Percentiles rank a stretch among this genome's conserved stretches.
Conservation (phyloP, 2,797 vertebrate genomes). For the Micromesistius poutassou region DNA sequence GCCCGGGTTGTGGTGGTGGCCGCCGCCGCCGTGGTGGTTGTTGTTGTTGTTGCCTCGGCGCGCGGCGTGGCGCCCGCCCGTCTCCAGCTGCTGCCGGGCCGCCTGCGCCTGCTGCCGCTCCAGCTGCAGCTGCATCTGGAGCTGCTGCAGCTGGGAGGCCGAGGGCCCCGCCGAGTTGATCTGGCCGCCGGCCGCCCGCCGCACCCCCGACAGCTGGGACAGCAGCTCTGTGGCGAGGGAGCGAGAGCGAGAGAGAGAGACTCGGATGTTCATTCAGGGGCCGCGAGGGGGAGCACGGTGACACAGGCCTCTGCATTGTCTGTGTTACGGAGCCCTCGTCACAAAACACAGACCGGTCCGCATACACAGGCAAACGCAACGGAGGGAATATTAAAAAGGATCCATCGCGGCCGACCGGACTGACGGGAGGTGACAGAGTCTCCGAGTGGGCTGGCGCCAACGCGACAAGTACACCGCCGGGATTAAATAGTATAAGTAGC, state of each 20-base stretch:
- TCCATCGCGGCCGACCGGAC: background rate
- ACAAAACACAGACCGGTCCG: background rate
- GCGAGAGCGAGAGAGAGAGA: no score
- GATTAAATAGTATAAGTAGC: background rate
- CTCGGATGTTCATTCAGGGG: no score
- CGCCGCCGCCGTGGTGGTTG: slow-evolving; percentile 8
- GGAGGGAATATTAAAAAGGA: background rate
- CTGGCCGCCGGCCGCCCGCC: slow-evolving; percentile 93
- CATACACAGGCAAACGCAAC: background rate
- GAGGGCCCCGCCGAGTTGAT: slow-evolving; percentile 96
- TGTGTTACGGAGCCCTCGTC: background rate
- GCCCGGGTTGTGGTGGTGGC: slow-evolving; percentile 73
- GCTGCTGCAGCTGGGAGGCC: slow-evolving; percentile 94
- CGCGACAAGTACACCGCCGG: background rate
- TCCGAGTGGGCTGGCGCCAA: background rate
- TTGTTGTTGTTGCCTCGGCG: slow-evolving; percentile 73
- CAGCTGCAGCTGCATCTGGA: slow-evolving; percentile 98
- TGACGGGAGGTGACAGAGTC: background rate
- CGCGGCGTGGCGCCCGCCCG: slow-evolving; percentile 86
- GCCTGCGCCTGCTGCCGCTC: slow-evolving; percentile 96
- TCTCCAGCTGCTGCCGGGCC: slow-evolving; percentile 92
- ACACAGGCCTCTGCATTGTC: background rate
- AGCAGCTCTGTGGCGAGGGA: slow-evolving; percentile 82
- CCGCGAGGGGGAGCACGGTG: background rate
- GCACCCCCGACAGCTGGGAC: slow-evolving; percentile 96